Conservation (phyloP, 2,113 vertebrate species). For the Setophaga petechia region DNA sequence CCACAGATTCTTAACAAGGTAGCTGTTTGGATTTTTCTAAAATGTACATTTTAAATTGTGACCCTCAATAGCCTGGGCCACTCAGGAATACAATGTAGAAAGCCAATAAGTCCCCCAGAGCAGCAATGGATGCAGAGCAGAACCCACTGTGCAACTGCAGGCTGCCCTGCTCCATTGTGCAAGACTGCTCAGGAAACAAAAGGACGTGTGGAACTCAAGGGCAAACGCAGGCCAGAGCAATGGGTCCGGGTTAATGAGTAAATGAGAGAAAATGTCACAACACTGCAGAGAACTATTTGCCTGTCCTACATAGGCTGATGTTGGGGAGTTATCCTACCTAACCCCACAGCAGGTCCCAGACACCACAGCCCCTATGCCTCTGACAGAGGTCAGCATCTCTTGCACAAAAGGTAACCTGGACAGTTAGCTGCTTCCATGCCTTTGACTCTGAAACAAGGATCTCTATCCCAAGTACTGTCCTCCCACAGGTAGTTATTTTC, state of each 20-base stretch:
- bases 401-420: neutral
- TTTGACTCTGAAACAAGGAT: neutral
- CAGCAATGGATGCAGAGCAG: neutral
- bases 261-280: neutral
- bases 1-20: neutral
- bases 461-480: accelerated
- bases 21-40: neutral
- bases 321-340: neutral
- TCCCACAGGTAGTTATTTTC: neutral
- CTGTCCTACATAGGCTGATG: neutral
- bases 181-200: neutral
- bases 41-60: neutral
- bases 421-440: neutral
- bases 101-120: neutral
- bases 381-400: neutral
- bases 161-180: neutral
- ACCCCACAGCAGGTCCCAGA: neutral
- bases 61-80: neutral
- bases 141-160: neutral
- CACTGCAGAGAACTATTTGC: neutral
- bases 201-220: neutral
- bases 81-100: neutral
- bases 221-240: neutral
- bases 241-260: neutral
- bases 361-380: neutral